Conservation (phyloP, 2,888 invertebrate species). For the Trichogramma dendrolimi region DNA sequence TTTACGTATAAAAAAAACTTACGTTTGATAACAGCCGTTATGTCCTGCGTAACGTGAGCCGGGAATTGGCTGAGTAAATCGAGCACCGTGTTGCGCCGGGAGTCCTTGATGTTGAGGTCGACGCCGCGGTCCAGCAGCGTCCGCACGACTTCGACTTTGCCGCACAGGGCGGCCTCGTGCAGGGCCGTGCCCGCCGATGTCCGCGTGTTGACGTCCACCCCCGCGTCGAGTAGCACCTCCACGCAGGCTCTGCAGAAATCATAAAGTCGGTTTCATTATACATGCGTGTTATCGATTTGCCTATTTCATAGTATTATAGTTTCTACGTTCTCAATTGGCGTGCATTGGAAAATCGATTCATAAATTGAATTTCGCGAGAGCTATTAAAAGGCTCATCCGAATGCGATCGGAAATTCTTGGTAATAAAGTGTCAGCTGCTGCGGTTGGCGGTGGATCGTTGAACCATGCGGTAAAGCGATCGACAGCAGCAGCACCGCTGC, state of each 20-base stretch:
- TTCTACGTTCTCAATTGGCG: no score
- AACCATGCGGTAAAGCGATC: neutral
- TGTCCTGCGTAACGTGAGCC: conserved; percentile 82
- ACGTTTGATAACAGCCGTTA: conserved; percentile 81
- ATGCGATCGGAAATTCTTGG: no score
- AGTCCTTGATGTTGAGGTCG: conserved; percentile 75
- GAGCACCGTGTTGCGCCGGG: conserved; percentile 76
- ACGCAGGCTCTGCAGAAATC: conserved; percentile 68
- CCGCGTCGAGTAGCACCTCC: conserved; percentile 74
- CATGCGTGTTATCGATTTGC: neutral
- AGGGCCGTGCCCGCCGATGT: conserved; percentile 85
- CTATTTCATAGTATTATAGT: neutral
- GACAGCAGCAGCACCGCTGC: neutral
- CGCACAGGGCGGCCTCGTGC: conserved; percentile 90
- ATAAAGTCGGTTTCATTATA: neutral
- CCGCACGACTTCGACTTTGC: conserved; percentile 82
- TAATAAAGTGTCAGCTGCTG: neutral
- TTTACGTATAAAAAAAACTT: conserved; percentile 29
- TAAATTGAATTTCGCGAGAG: no score
- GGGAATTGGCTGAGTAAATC: conserved; percentile 84
- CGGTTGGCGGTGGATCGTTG: neutral
- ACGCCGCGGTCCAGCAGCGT: conserved; percentile 77
- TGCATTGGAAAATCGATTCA: no score
- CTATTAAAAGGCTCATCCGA: no score
- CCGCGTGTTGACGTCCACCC: conserved; percentile 81